These are phyloP conservation scores for Nomada ferruginata DNA, from an alignment of 2,888 invertebrate species.

Conservation along the genomic window DNA sequence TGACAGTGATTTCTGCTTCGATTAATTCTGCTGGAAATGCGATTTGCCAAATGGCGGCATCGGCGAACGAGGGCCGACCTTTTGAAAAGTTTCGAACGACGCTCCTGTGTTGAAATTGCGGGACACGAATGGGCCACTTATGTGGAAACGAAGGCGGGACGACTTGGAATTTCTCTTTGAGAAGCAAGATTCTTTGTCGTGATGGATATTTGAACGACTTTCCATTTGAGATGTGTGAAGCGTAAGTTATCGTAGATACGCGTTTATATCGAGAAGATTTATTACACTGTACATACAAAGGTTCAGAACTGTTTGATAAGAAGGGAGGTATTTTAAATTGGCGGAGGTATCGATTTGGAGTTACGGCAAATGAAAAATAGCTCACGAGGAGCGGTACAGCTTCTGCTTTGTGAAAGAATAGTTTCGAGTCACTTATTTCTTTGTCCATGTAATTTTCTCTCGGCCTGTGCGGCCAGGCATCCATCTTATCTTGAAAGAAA, in stretches of 20 bases:
- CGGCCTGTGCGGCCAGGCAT: not conserved
- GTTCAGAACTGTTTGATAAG: too few relatives aligned
- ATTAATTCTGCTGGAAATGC: not conserved
- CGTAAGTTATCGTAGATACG: not conserved
- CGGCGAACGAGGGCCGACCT: not conserved
- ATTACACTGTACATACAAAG: too few relatives aligned
- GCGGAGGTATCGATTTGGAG: too few relatives aligned
- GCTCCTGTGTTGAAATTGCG: not conserved
- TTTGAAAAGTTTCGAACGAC: not conserved
- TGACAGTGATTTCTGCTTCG: not conserved
- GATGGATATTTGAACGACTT: not conserved
- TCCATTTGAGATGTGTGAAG: not conserved
- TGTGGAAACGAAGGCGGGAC: not conserved
- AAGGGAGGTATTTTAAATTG: not conserved
- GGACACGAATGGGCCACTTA: not conserved
- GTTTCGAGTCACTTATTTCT: not conserved
- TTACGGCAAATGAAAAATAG: not conserved
- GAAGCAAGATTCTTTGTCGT: not conserved
- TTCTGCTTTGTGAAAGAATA: not conserved
- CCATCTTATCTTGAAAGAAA: not conserved
- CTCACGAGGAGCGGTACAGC: too few relatives aligned
- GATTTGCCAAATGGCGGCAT: not conserved
- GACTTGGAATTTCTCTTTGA: constrained; percentile 14
- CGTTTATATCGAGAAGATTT: not conserved
- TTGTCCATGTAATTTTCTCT: not conserved